Base-by-base conservation (phyloP, 92 coral and sea anemone species). In the Phenganax subtilis region DNA sequence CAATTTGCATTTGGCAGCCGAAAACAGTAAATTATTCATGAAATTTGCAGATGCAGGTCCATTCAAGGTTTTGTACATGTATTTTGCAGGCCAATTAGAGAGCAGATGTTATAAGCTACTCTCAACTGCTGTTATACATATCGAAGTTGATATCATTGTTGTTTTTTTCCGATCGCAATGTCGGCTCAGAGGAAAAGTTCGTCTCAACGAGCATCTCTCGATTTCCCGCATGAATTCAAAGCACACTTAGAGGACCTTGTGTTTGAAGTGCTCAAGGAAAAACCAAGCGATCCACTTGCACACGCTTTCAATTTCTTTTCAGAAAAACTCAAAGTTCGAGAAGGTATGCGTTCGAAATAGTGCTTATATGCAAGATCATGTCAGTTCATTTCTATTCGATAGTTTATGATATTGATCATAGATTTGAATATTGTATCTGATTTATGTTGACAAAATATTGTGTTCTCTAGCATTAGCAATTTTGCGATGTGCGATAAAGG, bases 191-290 rank as follows among this genome's bases (percentile, higher is more conserved):
- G 52, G 31, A 51, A 58, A 57, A 11, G 51, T 17, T 47, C 14
- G 7, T 51, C 14, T 10, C 17, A 65, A 65, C 30, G 52, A 31
- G 17, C 30, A 51, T 29, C 61, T 8, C 69, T 57, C 25, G 4
- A 79, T 6, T 16, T 79, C 55, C 74, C 83, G 16, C 72, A 63
- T 51, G 83, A 79, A 6, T 79, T 79, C 27, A 64, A 64, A 79
- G 74, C 63, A 0, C 67, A 15, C 53, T 79, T 79, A 62, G 83
- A 79, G 63, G 51, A 67, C 9, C 65, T 79, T 20, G 83, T 79
- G 65, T 79, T 31, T 16, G 83, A 79, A 79, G 65, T 79, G 65
- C 51, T 79, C 30, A 67, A 68, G 20, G 72, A 79, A 16, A 79
- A 64, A 64, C 83, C 83, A 64, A 54, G 56, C 0, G 83, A 79